Conservation (phyloP, 2,888 invertebrate genomes). For the Drosophila tanythrix region DNA sequence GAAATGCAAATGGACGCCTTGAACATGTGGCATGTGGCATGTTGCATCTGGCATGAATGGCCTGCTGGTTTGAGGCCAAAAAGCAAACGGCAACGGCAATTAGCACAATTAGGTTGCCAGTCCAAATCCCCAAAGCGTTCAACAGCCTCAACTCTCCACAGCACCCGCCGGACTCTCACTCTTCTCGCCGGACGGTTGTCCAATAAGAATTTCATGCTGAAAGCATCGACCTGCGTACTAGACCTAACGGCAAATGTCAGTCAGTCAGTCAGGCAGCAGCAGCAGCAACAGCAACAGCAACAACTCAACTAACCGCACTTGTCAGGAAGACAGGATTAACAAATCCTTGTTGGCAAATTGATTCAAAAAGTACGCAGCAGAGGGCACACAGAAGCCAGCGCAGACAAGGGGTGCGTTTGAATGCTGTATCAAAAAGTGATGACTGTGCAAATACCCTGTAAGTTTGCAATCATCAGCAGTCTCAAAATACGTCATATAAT, state of each 20-base stretch:
- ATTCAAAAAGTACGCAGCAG: constrained; percentile 79
- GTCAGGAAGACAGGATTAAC: constrained; percentile 84
- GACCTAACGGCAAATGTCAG: constrained; percentile 63
- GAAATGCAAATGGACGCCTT: constrained; percentile 78
- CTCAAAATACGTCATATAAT: background rate
- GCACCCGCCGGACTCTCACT: background rate
- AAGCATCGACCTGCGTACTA: constrained; percentile 59
- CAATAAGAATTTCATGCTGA: constrained; percentile 76
- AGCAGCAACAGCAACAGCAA: constrained; percentile 44
- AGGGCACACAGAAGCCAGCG: constrained; percentile 44
- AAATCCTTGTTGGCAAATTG: constrained; percentile 84
- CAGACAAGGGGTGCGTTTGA: constrained; percentile 30
- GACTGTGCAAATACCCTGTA: constrained; percentile 29
- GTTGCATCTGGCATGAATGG: constrained; percentile 10
- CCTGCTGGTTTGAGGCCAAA: constrained; percentile 52
- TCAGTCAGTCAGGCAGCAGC: constrained; percentile 25
- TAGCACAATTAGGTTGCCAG: constrained; percentile 82
- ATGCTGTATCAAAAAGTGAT: background rate
- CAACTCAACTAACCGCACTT: constrained; percentile 83
- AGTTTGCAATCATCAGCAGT: background rate
- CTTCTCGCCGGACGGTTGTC: background rate
- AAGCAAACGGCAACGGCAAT: constrained; percentile 70
- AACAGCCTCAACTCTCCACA: constrained; percentile 37
- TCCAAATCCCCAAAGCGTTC: constrained; percentile 79
- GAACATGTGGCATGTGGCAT: constrained; percentile 35